Conservation (phyloP, 2,888 invertebrate genomes). For the Vannuccia rotundouncinata region DNA sequence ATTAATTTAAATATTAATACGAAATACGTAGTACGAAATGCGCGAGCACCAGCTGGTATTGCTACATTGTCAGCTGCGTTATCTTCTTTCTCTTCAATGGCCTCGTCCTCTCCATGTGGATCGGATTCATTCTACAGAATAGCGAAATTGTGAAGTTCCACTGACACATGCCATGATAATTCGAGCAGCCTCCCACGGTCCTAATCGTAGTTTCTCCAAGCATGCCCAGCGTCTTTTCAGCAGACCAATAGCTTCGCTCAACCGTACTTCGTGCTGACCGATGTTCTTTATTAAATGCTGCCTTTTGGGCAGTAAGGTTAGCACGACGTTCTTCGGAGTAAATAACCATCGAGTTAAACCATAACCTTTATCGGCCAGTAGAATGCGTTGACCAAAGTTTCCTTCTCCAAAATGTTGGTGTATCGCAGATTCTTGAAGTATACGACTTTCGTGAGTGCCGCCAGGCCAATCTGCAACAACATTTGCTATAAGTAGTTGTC, state of each 20-base stretch:
- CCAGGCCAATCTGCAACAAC: conserved; percentile 30
- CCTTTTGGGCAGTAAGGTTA: background rate
- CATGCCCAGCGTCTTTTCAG: conserved; percentile 11
- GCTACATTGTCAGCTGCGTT: conserved; percentile 13
- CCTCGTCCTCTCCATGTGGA: background rate
- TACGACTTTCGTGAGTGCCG: conserved; percentile 7
- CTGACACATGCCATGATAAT: conserved; percentile 15
- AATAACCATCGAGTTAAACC: conserved; percentile 24
- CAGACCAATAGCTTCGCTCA: background rate
- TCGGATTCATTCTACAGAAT: conserved; percentile 10
- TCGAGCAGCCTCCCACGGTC: conserved; percentile 14
- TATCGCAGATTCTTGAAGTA: conserved; percentile 2
- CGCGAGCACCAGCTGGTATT: background rate
- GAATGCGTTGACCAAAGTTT: conserved; percentile 27
- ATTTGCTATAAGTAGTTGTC: conserved; percentile 11
- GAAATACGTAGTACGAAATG: conserved; percentile 2
- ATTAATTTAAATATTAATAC: background rate
- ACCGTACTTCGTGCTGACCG: conserved; percentile 2
- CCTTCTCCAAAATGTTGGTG: conserved; percentile 20
- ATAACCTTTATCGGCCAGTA: conserved; percentile 13
- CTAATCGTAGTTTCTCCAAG: background rate
- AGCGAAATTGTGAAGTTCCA: background rate
- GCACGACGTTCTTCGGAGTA: background rate
- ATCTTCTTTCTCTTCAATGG: conserved; percentile 20
- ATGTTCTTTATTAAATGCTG: conserved; percentile 18